These are phyloP conservation scores for Drosophila affinis DNA, from an alignment of 2,888 invertebrate species.

Conservation along the genomic window DNA sequence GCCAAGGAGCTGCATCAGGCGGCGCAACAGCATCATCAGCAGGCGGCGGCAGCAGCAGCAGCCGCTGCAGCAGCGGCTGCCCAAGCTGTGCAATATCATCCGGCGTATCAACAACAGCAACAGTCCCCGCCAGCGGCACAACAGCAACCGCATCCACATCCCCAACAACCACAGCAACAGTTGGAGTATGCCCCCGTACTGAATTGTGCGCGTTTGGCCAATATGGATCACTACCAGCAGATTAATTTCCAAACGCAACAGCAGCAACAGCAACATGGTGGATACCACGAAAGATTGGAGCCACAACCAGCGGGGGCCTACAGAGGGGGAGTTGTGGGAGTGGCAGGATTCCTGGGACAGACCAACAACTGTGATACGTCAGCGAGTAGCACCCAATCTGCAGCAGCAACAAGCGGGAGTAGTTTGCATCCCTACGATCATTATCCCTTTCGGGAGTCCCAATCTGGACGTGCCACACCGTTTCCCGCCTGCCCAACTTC, in stretches of 20 bases:
- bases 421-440: constrained; percentile 83
- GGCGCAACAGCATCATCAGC: constrained; percentile 80
- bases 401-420: constrained; percentile 43
- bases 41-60: constrained; percentile 68
- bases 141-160: constrained; percentile 44
- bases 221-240: constrained; percentile 81
- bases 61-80: constrained; percentile 68
- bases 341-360: constrained; percentile 40
- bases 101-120: constrained; percentile 73
- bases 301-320: constrained; percentile 46
- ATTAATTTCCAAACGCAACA: constrained; percentile 70
- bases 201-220: constrained; percentile 80
- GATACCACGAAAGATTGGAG: constrained; percentile 75
- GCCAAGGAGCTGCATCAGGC: constrained; percentile 84
- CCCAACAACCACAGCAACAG: constrained; percentile 59
- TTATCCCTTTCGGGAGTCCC: constrained; percentile 83
- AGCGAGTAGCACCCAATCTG: constrained; percentile 3
- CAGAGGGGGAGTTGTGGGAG: constrained; percentile 25
- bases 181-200: constrained; percentile 81
- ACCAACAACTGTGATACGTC: constrained; percentile 72
- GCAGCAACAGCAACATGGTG: constrained; percentile 62
- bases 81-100: constrained; percentile 76
- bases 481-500: constrained; percentile 85
- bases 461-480: constrained; percentile 88
- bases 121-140: constrained; percentile 64